A percentile compares a stretch with the other conserved stretches of the same genome.
Conservation (phyloP, 1,140 invertebrate genomes). For the Andrena cerasifolii region DNA sequence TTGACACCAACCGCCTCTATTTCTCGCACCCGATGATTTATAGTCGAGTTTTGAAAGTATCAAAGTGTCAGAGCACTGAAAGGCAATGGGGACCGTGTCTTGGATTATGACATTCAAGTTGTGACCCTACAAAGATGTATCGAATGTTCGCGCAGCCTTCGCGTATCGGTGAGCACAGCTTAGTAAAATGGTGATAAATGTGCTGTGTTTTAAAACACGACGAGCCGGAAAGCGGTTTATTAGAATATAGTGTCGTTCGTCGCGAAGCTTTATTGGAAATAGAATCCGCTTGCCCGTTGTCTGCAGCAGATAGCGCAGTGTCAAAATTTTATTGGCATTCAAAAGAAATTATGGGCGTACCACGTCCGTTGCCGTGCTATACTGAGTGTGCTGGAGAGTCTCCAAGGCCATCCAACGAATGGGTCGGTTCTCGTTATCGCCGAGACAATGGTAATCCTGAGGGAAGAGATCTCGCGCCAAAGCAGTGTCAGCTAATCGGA, state of each 20-base stretch:
- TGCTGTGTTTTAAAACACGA: neutral
- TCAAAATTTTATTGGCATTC: constrained; percentile 13
- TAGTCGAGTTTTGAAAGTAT: too few relatives aligned
- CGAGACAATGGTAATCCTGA: constrained; percentile 96
- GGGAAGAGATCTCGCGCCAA: constrained; percentile 96
- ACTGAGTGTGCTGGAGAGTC: constrained; percentile 90
- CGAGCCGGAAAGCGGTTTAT: too few relatives aligned
- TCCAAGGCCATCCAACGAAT: constrained; percentile 98
- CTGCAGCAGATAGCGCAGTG: too few relatives aligned
- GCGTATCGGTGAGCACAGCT: too few relatives aligned
- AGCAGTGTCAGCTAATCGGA: constrained; percentile 95
- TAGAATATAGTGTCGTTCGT: neutral
- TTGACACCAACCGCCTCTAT: too few relatives aligned
- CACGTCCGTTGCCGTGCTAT: constrained; percentile 91
- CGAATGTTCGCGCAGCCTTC: too few relatives aligned
- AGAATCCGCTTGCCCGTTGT: neutral
- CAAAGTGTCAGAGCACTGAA: too few relatives aligned
- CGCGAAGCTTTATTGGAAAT: neutral
- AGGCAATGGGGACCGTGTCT: too few relatives aligned
- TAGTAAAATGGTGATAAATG: neutral
- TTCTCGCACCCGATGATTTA: too few relatives aligned
- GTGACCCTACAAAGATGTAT: too few relatives aligned
- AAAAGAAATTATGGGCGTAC: constrained; percentile 82
- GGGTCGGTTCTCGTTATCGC: constrained; percentile 96
- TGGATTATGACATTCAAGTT: too few relatives aligned